Evolutionary conservation across 1,140 invertebrate genomes (phyloP), one percentile per base, ranked within the genome.

Genomic region (Delia radicum): DNA sequence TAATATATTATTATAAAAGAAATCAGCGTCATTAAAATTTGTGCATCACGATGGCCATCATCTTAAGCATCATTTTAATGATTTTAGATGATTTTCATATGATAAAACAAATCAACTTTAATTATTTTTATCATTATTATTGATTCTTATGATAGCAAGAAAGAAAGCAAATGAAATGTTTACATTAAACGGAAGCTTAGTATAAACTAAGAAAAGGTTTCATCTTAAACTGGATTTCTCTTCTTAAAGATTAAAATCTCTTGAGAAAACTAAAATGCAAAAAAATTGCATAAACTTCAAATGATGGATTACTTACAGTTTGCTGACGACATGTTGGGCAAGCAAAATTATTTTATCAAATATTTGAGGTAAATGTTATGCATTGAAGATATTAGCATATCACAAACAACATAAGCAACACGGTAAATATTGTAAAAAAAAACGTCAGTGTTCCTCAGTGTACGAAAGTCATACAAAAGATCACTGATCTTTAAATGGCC

Each of bases 241-340:
- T n/a, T n/a, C 37, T 42, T 10, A 42, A 42, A 10, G 65, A 69
- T 33, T 69, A 33, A 33, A 37, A 69, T 69, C 65, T 69, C 37
- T 33, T 37, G 65, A 21, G 18, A 15, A 4, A 67, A 18, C 27
- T 31, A 5, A 67, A 67, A 7, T 15, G 2, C 4, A 63, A 63
- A 26, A 63, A 28, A 13, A 26, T 27, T 29, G 28, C 5, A 31
- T 67, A 33, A 69, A 33, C 63, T 31, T 67, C 27, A 67, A 69
- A 69, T 69, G 65, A 69, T 69, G 65, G 29, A 69, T 69, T 33
- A 69, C 29, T 69, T 69, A 69, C 65, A 69, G 37, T 69, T 69
- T 33, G 24, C 65, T 69, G 65, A 69, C 65, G 65, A 69, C 65
- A 33, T 69, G 65, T 69, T 69, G 29, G 33, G 29, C 29, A 69